These are phyloP conservation scores for Macrotus californicus DNA, from an alignment of 2,113 vertebrate species.

Conservation along the genomic window DNA sequence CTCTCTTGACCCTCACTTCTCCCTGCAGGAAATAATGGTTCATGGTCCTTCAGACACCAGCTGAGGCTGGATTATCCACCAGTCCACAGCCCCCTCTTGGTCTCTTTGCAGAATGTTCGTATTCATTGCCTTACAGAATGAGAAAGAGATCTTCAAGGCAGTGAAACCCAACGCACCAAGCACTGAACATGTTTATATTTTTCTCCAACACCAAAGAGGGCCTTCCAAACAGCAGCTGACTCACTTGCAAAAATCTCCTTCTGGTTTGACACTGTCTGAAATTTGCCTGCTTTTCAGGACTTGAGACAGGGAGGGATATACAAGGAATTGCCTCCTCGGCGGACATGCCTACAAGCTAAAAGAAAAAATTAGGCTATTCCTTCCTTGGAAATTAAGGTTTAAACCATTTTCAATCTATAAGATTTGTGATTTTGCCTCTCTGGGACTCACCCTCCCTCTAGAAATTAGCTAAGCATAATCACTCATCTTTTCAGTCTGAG, in stretches of 20 bases:
- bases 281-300: not conserved
- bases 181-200: not conserved
- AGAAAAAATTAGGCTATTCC: not conserved
- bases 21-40: not conserved
- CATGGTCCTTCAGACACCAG: not conserved
- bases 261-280: not conserved
- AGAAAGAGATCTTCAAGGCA: not conserved
- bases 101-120: not conserved
- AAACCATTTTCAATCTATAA: not conserved
- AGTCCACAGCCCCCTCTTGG: rapidly evolving
- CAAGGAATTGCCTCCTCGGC: not conserved
- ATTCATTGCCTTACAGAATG: not conserved
- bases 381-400: not conserved
- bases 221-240: not conserved
- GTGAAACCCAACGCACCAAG: not conserved
- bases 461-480: not conserved
- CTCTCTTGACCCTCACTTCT: not conserved
- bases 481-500: not conserved
- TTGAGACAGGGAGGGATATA: not conserved
- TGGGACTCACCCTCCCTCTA: not conserved
- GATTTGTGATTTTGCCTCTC: not conserved
- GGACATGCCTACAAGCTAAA: not conserved
- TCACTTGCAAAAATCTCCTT: not conserved
- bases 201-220: not conserved
- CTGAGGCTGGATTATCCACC: not conserved